Evolutionary conservation across 2,797 vertebrate genomes (phyloP).

Genomic region (Molossus alvarezi): DNA sequence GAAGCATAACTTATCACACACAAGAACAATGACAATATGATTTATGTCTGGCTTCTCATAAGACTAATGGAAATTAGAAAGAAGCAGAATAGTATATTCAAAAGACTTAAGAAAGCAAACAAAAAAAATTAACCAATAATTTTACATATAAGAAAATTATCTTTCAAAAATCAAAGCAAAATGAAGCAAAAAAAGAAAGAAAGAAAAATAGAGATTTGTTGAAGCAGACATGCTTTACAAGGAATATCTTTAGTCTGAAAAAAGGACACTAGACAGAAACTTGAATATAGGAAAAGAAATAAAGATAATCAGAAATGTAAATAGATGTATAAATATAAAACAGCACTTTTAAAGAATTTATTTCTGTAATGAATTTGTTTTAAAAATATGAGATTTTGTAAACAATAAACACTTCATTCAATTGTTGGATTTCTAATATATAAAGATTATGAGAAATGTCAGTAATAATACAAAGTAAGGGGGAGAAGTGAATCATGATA

Average conservation of each 20-base stretch:
- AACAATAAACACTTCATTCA: background rate
- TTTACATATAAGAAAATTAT: background rate
- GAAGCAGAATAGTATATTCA: background rate
- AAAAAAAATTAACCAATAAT: background rate
- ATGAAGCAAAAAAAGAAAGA: background rate
- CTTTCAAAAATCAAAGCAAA: background rate
- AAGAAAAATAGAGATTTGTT: background rate
- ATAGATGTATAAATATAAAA: background rate
- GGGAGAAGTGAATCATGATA: background rate
- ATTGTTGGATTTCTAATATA: background rate
- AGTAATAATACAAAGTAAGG: background rate
- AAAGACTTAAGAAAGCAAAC: background rate
- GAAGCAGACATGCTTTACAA: background rate
- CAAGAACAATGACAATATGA: background rate
- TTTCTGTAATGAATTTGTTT: background rate
- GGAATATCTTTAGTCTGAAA: background rate
- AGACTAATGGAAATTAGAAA: background rate
- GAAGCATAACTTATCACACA: background rate
- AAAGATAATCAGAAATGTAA: background rate
- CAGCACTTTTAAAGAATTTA: background rate
- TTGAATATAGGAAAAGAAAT: background rate
- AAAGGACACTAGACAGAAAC: background rate
- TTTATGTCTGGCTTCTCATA: background rate
- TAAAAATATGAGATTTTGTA: slow-evolving; percentile 13
- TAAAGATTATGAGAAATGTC: background rate